Evolutionary conservation across 1,140 invertebrate genomes (phyloP).

Genomic region (Prorops nasuta): DNA sequence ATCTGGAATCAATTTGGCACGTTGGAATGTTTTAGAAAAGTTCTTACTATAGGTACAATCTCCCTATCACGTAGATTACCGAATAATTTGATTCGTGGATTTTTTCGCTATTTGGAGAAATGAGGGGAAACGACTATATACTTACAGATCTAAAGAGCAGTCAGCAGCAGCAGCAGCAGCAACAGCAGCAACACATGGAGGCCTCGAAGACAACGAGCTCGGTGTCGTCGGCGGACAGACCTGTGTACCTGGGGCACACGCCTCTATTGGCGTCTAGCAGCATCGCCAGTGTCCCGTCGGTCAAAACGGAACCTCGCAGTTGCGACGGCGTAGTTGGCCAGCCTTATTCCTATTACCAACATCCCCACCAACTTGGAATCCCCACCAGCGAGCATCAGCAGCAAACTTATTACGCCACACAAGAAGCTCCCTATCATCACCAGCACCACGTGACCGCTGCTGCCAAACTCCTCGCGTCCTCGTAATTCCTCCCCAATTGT

Average conservation of each 20-base stretch:
- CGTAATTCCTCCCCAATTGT: slow-evolving; percentile 59
- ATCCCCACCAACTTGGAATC: slow-evolving; percentile 49
- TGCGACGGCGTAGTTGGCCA: slow-evolving; percentile 50
- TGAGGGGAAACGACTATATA: too few species aligned
- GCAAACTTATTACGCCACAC: slow-evolving; percentile 44
- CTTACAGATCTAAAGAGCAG: slow-evolving; percentile 43
- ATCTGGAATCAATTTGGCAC: too few species aligned
- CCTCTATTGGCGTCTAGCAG: slow-evolving; percentile 38
- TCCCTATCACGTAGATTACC: too few species aligned
- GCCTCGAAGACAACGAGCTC: slow-evolving; percentile 35
- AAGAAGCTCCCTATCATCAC: slow-evolving; percentile 66
- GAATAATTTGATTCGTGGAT: too few species aligned
- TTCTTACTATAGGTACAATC: too few species aligned
- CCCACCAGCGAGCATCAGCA: slow-evolving; percentile 50
- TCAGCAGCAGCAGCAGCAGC: slow-evolving; percentile 25
- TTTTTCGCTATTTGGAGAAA: too few species aligned
- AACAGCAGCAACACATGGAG: slow-evolving; percentile 46
- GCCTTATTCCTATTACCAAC: slow-evolving; percentile 52
- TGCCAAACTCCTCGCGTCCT: slow-evolving; percentile 77
- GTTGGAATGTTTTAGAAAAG: too few species aligned
- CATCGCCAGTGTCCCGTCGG: slow-evolving; percentile 38
- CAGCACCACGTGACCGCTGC: slow-evolving; percentile 78
- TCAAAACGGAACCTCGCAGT: slow-evolving; percentile 54
- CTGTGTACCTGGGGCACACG: slow-evolving; percentile 52
- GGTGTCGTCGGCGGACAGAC: slow-evolving; percentile 39